Evolutionary conservation across 2,888 invertebrate species (phyloP), one percentile per base, ranked within the genome.

Genomic region (Pyrrhia umbra): DNA sequence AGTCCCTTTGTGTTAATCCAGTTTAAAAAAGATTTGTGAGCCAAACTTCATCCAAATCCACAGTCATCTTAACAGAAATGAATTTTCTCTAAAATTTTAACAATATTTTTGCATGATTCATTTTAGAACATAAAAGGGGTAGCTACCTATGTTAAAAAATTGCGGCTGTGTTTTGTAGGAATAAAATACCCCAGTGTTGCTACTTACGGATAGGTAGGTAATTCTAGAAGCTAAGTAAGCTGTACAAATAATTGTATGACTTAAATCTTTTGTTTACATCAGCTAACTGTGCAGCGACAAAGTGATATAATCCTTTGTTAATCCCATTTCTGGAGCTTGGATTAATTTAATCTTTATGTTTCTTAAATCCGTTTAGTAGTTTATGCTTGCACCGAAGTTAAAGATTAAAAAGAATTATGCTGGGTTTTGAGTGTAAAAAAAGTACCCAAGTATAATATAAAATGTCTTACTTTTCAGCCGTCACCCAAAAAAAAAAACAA

Each of bases 251-350:
- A 42, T 45, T 20, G 37, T 46, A 25, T 25, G 34, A 42, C 18
- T 16, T 1, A 40, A 46, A 63, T 45, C 60, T 45, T 60, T 65
- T 56, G 43, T 58, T 55, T 43, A 51, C 21, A 5, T 10, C 5
- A 39, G 15, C 13, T 16, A 49, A 40, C 23, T 27, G 27, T 43
- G 10, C 0, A 18, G 50, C 43, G 16, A 42, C 47, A 59, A 69
- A 59, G 56, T 57, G 21, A 54, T 6, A 55, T 63, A 50, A 75
- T 57, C 61, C 15, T 45, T 46, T 45, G 50, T 59, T 55, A 58
- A 56, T 39, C 55, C 40, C n/a, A 6, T 25, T 25, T 52, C 37
- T 43, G 54, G 27, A n/a, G 20, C 8, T 59, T 45, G 15, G 23
- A 57, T 43, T 60, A 50, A 45, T 21, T 51, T 52, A 18, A 68